phyloP scores from a whole-genome alignment of 2,888 invertebrate species.

The Penaeus monodon region DNA sequence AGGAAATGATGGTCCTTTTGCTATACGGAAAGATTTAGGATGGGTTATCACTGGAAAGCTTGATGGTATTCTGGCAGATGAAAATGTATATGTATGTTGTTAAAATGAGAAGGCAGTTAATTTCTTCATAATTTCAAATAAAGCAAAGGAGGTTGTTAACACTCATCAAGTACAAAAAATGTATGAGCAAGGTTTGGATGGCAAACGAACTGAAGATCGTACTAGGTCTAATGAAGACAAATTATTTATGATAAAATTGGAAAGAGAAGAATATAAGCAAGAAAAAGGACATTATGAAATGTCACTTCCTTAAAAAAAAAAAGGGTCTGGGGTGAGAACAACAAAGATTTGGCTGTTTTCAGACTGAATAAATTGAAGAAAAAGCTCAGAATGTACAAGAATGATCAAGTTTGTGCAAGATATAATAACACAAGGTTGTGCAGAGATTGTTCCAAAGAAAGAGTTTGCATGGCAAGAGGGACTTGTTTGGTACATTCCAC shows the following conservation, averaged over 20 bases:
- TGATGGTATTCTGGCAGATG: neutral
- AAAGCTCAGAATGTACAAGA: neutral
- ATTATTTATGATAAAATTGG: slow-evolving; percentile 11
- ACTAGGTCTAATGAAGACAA: neutral
- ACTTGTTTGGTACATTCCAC: slow-evolving; percentile 33
- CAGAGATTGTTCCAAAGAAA: slow-evolving; percentile 8
- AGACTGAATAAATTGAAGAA: neutral
- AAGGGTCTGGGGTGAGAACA: neutral
- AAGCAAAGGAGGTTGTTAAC: neutral
- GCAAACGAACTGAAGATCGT: neutral
- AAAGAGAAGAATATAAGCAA: neutral
- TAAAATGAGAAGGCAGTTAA: neutral
- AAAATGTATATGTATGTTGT: too few relatives aligned
- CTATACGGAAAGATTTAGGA: neutral
- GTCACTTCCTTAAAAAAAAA: slow-evolving; percentile 18
- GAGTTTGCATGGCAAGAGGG: neutral
- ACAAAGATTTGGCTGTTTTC: neutral
- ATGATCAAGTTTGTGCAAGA: neutral
- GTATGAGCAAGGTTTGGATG: slow-evolving; percentile 13
- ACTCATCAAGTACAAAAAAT: neutral
- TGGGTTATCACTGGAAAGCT: slow-evolving; percentile 15
- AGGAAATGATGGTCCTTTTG: slow-evolving; percentile 1
- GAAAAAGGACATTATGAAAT: slow-evolving; percentile 25
- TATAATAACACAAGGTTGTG: neutral
- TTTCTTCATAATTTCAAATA: neutral